Conservation (phyloP, 1,140 invertebrate species). For the Neodiprion lecontei region DNA sequence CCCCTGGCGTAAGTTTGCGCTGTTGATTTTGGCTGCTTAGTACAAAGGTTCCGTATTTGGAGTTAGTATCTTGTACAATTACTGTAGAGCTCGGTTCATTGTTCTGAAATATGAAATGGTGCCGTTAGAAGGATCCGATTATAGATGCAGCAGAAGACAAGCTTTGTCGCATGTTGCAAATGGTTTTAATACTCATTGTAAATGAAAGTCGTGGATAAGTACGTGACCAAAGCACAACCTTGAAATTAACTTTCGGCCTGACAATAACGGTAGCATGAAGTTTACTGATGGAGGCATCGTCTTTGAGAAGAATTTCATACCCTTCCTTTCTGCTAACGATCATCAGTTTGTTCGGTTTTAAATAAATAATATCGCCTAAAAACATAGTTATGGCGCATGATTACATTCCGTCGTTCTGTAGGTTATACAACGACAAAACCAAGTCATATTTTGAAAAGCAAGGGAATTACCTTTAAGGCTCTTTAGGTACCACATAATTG, state of each 20-base stretch:
- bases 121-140: too few relatives aligned
- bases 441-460: too few relatives aligned
- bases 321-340: background rate
- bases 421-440: too few relatives aligned
- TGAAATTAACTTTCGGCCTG: background rate
- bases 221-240: background rate
- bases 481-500: too few relatives aligned
- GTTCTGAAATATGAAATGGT: background rate
- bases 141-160: too few relatives aligned
- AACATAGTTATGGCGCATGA: background rate
- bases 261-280: background rate
- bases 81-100: background rate
- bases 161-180: too few relatives aligned
- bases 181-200: too few relatives aligned
- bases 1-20: background rate
- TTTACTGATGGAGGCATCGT: slow-evolving; percentile 4
- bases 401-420: too few relatives aligned
- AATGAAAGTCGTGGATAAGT: too few relatives aligned
- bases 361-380: background rate
- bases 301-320: background rate
- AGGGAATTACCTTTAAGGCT: too few relatives aligned
- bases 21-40: background rate
- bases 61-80: background rate
- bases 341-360: background rate
- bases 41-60: background rate